phyloP scores from a whole-genome alignment of 2,113 vertebrate species.

The Thamnaconus septentrionalis region DNA sequence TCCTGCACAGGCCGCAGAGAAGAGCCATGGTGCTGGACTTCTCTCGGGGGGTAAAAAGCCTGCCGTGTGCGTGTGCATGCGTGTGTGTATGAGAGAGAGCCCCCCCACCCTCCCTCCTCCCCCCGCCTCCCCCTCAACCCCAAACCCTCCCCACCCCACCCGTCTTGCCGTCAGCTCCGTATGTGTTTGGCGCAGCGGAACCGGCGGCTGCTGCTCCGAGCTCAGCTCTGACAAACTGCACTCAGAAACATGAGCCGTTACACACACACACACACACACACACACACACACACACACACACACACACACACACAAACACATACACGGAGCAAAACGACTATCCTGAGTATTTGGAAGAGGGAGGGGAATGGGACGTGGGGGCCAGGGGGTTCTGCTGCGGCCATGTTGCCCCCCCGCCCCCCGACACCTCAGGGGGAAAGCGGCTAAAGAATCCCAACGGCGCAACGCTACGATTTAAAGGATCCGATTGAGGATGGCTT shows the following conservation, averaged over 20 bases:
- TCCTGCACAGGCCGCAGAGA: constrained; percentile 56
- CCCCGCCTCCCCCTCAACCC: too few species aligned
- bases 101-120: too few species aligned
- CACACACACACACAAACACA: constrained; percentile 38
- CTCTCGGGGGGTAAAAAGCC: too few species aligned
- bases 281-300: constrained; percentile 26
- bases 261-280: constrained; percentile 71
- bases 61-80: too few species aligned
- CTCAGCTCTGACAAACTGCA: constrained; percentile 79
- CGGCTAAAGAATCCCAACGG: too few species aligned
- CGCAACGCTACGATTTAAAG: too few species aligned
- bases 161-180: constrained; percentile 39
- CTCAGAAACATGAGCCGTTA: constrained; percentile 87
- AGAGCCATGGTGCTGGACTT: constrained; percentile 69
- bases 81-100: too few species aligned
- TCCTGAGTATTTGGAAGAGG: constrained; percentile 74
- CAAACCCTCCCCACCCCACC: too few species aligned
- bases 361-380: neutral
- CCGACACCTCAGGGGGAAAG: too few species aligned
- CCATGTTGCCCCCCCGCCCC: too few species aligned
- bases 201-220: constrained; percentile 74
- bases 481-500: too few species aligned
- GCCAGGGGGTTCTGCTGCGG: too few species aligned
- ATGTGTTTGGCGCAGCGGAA: constrained; percentile 48
- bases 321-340: constrained; percentile 68